These are phyloP conservation scores for Balanococcus diminutus DNA, from an alignment of 2,888 invertebrate species.

Conservation along the genomic window DNA sequence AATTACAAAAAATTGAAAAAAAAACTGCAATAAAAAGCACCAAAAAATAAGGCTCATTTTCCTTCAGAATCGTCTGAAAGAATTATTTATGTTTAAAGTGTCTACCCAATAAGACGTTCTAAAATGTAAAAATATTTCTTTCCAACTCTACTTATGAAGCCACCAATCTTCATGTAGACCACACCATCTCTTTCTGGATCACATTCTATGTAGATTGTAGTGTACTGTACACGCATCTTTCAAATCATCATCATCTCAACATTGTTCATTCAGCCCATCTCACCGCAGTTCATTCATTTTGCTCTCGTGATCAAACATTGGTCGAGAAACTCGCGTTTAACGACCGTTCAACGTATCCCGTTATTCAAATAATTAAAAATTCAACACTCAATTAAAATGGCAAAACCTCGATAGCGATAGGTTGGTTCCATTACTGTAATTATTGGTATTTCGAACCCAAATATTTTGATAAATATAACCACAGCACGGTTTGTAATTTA, in stretches of 20 bases:
- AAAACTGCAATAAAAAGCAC: too few relatives aligned
- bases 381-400: conserved; percentile 11
- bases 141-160: too few relatives aligned
- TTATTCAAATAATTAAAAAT: background rate
- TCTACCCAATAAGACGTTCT: too few relatives aligned
- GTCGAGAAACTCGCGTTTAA: background rate
- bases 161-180: too few relatives aligned
- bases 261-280: background rate
- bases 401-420: background rate
- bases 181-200: too few relatives aligned
- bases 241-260: background rate
- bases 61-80: too few relatives aligned
- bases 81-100: too few relatives aligned
- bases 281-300: background rate
- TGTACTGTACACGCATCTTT: too few relatives aligned
- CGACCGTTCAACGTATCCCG: background rate
- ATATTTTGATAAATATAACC: background rate
- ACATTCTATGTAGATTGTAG: too few relatives aligned
- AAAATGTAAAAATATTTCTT: too few relatives aligned
- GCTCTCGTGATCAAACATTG: background rate
- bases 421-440: background rate
- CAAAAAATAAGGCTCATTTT: too few relatives aligned
- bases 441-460: background rate
- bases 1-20: too few relatives aligned
- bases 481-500: background rate